Conservation (phyloP, 2,888 invertebrate genomes). For the Lepeophtheirus nordmannii region DNA sequence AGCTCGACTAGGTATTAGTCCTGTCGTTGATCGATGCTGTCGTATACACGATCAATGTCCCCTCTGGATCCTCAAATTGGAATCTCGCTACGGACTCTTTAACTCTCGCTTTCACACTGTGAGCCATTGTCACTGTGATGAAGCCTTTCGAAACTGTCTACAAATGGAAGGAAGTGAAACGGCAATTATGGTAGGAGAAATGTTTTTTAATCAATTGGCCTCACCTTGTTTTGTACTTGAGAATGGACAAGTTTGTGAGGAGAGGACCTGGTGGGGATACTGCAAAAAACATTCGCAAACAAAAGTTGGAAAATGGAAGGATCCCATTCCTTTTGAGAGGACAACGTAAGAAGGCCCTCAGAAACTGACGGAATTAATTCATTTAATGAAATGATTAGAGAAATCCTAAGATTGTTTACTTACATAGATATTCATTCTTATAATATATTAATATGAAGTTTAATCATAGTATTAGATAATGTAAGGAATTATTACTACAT, state of each 20-base stretch:
- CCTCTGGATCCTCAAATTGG: conserved; percentile 33
- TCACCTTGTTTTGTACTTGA: conserved; percentile 35
- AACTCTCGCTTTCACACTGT: conserved; percentile 35
- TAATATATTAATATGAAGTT: no score
- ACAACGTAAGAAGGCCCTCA: no score
- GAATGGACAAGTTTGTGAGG: conserved; percentile 32
- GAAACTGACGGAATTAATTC: no score
- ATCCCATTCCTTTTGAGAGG: no score
- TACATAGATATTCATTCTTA: no score
- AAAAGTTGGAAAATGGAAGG: neutral
- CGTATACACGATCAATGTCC: conserved; percentile 35
- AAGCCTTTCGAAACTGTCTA: conserved; percentile 34
- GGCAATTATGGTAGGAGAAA: conserved; percentile 32
- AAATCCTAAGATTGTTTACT: no score
- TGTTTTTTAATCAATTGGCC: conserved; percentile 37
- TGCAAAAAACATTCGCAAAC: conserved; percentile 29
- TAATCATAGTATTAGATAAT: no score
- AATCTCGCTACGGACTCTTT: conserved; percentile 33
- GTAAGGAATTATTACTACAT: no score
- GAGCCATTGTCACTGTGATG: conserved; percentile 36
- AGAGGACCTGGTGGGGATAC: conserved; percentile 35
- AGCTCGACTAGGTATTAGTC: conserved; percentile 32
- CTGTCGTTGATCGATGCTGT: conserved; percentile 34
- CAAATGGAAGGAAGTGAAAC: conserved; percentile 32
- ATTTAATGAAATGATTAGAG: no score